Base-by-base conservation (phyloP, 2,113 vertebrate species). In the Mesocricetus auratus region DNA sequence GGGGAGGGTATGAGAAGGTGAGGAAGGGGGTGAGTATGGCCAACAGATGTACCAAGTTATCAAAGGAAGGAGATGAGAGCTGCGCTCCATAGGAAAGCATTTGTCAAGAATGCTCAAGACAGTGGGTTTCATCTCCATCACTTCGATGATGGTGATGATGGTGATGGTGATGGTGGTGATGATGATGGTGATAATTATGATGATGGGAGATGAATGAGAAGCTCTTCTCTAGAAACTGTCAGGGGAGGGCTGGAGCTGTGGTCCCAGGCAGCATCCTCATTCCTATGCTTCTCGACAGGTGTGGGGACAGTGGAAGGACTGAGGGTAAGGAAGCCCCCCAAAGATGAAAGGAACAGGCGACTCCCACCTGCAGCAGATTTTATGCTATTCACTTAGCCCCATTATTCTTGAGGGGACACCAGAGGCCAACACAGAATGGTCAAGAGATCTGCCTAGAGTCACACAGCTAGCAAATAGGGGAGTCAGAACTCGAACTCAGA, bases 401-500 rank as follows among this genome's bases (percentile, higher is more conserved):
- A 11, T 77, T 39, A 12, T 33, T 60, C 75, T 19, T 24, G 19
- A 73, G 19, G 24, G 33, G 36, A 71, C 36, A 24, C 36, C 58
- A 91, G 26, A 53, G 95, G 66, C 92, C 50, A 73, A 26, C 71
- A 66, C 60, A 91, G 71, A 31, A 6, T 91, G 71, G 13, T 5
- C 19, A 56, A 95, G 85, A 45, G 31, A 66, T 86, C 62, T 78
- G 56, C 36, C 47, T 74, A 39, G 68, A 91, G 47, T 21, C 91
- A 86, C 39, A 85, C 42, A 68, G 45, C 29, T 42, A 86, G 64
- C 94, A 89, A 58, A 15, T 47, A 74, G 66, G 26, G 85, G 69
- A 68, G 5, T 9, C 62, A 90, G 89, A 97, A 98, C 47, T 45
- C 39, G 69, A 95, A 53, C 22, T 78, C 5, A 0, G 56, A 22